Conservation (phyloP, 2,888 invertebrate species). For the Acleris cristana region DNA sequence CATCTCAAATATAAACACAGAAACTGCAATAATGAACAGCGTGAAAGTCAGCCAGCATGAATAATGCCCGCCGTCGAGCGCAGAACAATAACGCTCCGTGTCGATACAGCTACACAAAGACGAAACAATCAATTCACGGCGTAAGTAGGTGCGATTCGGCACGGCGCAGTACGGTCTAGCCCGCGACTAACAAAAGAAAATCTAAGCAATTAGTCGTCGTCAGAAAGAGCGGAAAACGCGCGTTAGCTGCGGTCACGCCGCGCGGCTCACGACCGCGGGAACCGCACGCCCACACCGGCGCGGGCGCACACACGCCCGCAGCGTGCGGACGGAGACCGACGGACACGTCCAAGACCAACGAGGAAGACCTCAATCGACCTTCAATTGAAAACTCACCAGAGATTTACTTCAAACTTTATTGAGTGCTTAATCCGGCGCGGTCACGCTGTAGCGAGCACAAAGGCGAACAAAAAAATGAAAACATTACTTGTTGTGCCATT, state of each 20-base stretch:
- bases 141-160: constrained; percentile 82
- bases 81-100: constrained; percentile 80
- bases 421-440: constrained; percentile 57
- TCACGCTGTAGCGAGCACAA: constrained; percentile 58
- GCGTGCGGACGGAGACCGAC: too few species aligned
- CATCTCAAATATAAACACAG: constrained; percentile 61
- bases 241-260: constrained; percentile 80
- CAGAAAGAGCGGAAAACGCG: constrained; percentile 84
- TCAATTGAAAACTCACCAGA: constrained; percentile 36
- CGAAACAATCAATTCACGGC: constrained; percentile 82
- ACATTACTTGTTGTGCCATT: constrained; percentile 68
- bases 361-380: constrained; percentile 39
- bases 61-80: constrained; percentile 72
- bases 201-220: constrained; percentile 84
- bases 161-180: constrained; percentile 75
- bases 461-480: constrained; percentile 57
- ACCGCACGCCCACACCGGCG: constrained; percentile 59
- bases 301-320: constrained; percentile 41
- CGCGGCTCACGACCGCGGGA: constrained; percentile 48
- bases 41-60: constrained; percentile 78
- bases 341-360: neutral
- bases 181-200: constrained; percentile 83
- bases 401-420: constrained; percentile 56
- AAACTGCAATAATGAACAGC: constrained; percentile 75
- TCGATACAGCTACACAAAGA: constrained; percentile 81